These are phyloP conservation scores for Cygnus buccinator DNA, from an alignment of 2,113 vertebrate species.

Conservation along the genomic window DNA sequence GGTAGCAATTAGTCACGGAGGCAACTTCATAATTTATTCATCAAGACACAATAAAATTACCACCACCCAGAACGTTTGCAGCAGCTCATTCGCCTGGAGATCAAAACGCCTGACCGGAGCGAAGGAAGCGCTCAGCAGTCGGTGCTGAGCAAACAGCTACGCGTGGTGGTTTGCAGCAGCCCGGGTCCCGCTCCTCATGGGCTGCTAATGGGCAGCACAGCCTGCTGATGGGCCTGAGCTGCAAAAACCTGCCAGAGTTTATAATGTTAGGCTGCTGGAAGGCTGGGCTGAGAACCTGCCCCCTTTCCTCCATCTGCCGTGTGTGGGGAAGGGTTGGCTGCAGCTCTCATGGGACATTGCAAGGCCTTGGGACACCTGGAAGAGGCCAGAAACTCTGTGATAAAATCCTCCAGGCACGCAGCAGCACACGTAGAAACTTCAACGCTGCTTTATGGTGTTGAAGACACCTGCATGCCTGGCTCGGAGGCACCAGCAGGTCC, in stretches of 20 bases:
- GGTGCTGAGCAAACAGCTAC: too few relatives aligned
- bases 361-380: not conserved
- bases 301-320: fast-evolving
- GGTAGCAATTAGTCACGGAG: not conserved
- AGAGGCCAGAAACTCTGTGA: not conserved
- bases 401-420: not conserved
- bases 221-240: fast-evolving
- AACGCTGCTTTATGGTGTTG: not conserved
- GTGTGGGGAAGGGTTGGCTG: not conserved
- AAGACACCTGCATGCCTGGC: not conserved
- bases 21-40: not conserved
- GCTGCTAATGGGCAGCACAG: fast-evolving
- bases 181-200: not conserved
- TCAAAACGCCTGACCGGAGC: too few relatives aligned
- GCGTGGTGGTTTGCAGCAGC: too few relatives aligned
- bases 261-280: not conserved
- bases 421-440: not conserved
- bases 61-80: not conserved
- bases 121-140: too few relatives aligned
- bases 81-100: not conserved
- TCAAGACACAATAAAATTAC: not conserved
- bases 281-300: too few relatives aligned
- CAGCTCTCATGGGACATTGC: fast-evolving
- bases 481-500: not conserved
- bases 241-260: not conserved